phyloP scores from a whole-genome alignment of 1,140 invertebrate species.

The Zophobas morio region DNA sequence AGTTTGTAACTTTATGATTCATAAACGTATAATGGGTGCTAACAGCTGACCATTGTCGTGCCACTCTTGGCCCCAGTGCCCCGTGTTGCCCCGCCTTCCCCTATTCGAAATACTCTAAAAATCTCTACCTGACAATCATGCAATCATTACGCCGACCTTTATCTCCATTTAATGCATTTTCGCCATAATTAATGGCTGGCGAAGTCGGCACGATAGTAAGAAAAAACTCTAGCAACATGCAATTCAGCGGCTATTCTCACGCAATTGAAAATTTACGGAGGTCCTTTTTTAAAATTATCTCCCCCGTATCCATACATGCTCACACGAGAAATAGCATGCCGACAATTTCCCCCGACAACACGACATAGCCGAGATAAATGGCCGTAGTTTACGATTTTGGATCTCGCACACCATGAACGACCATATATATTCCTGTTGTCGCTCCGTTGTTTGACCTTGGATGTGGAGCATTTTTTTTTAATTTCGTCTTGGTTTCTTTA shows the following conservation, averaged over 20 bases:
- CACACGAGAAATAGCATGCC: constrained; percentile 29
- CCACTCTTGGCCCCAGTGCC: no score
- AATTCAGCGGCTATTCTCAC: constrained; percentile 17
- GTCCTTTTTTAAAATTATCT: constrained; percentile 41
- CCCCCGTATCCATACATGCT: constrained; percentile 11
- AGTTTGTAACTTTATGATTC: no score
- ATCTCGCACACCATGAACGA: constrained; percentile 22
- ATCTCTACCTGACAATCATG: background rate
- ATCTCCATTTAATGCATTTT: constrained; percentile 21
- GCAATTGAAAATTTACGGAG: constrained; percentile 39
- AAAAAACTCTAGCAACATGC: constrained; percentile 13
- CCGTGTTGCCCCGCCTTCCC: no score
- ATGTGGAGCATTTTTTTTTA: background rate
- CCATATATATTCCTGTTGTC: background rate
- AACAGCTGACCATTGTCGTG: no score
- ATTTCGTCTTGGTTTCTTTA: background rate
- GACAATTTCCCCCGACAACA: constrained; percentile 17
- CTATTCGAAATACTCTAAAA: no score
- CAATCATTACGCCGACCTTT: constrained; percentile 5
- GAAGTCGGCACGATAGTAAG: constrained; percentile 1
- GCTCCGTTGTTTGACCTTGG: constrained; percentile 3
- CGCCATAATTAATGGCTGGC: constrained; percentile 25
- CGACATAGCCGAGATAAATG: constrained; percentile 23
- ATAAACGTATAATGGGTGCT: no score
- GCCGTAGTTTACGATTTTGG: constrained; percentile 25